Base-by-base conservation (phyloP, 2,797 vertebrate genomes). In the Eulemur coronatus region DNA sequence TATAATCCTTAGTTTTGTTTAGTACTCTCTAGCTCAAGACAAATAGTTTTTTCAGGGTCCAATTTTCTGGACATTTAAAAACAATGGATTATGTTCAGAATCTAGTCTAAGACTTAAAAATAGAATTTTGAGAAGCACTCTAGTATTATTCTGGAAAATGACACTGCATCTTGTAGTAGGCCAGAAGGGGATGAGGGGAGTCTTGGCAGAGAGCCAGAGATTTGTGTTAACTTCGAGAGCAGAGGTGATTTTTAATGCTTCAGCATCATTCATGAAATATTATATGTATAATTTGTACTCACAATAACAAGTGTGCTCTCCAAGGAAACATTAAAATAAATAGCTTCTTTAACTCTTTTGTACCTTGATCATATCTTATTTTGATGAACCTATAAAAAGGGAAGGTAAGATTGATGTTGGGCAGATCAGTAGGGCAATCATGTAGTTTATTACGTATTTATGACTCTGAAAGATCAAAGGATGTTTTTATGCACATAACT, bases 381-480 rank as follows among this genome's bases (percentile, higher is more conserved):
- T 98, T 98, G 98, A 98, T 98, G 98, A 98, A 98, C 98, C 98
- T 97, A 98, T 98, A 98, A 98, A 98, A 98, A 96, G 89, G 90
- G 95, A 97, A 98, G n/a, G 43, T 96, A 98, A 98, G 98, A 99
- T 98, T 98, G 98, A 99, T 99, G 98, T 97, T 97, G 97, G 97
- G 98, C 96, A 98, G 98, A 98, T 98, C 98, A 98, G 97, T 80
- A 98, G 98, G 98, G 98, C 98, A 98, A 98, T 98, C 97, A 96
- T 98, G 97, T 98, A 98, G 98, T 98, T 98, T 99, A 99, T 99
- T 99, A 98, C 97, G 98, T 99, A 99, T 99, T 99, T 99, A 99
- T 98, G 98, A 98, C 98, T 98, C 98, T 98, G 98, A 98, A 98
- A 98, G 98, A 99, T 99, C 98, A 99, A 98, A 99, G 98, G 98